Evolutionary conservation across 2,113 vertebrate genomes (phyloP), one percentile per base, ranked within the genome.

Genomic region (Macrotis lagotis): DNA sequence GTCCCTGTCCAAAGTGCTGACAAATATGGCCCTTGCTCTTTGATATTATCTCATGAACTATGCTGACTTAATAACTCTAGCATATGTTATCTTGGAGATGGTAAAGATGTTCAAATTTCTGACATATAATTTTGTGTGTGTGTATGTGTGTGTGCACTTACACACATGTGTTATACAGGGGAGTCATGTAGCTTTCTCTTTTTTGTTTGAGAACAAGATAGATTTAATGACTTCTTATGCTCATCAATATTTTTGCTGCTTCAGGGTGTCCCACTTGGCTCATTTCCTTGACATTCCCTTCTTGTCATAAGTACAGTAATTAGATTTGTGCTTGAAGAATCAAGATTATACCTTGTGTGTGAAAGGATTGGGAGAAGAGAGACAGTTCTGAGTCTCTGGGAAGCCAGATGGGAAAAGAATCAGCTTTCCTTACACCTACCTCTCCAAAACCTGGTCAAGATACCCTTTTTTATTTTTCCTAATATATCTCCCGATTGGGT

Each of bases 201-300:
- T 93, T 94, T 97, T 51, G 51, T 44, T 44, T 53, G 90, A 55
- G 3, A 92, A 94, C 91, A 53, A 0, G 83, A 91, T 89, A 92
- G 49, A 93, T 91, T 91, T 92, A 83, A 0, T 55, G 31, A 28
- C 3, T n/a, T 89, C 4, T 31, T 91, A 89, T 91, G 93, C 90
- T 94, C 93, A 92, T 95, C 83, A 95, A 48, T 93, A 95, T 89
- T 93, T 59, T 95, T 48, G 74, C 90, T 96, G 24, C 48, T 89
- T 49, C 0, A 14, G 93, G 88, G 89, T 94, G 92, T 97, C 97
- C 97, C 2, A 0, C 92, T 90, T 90, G 93, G 89, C 94, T 96
- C 0, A 0, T 96, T 96, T 89, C 48, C 94, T 92, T 92, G 93
- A 94, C 48, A 95, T 91, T 88, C 55, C 44, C 55, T 96, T 93